A percentile compares a stretch with the other conserved stretches of the same genome.
Evolutionary conservation across 2,888 invertebrate species (phyloP).

Genomic region (Sminthurides aquaticus): DNA sequence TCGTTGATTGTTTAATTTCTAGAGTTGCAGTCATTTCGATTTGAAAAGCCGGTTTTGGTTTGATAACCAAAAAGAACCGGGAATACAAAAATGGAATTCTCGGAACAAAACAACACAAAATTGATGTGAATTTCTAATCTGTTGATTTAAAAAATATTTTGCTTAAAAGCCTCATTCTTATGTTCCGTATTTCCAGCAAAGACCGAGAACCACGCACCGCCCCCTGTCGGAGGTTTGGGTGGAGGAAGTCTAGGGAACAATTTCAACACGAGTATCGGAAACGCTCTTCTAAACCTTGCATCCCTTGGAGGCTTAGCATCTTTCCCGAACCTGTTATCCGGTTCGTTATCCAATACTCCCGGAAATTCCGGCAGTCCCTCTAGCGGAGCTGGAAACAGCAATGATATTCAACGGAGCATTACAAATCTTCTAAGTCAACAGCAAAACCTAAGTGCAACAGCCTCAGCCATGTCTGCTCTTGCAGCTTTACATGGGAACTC

Average conservation of each 20-base stretch:
- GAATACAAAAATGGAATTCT: too few relatives aligned
- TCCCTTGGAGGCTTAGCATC: constrained; percentile 72
- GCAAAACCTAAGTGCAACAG: constrained; percentile 6
- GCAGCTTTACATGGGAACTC: constrained; percentile 9
- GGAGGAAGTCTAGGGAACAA: constrained; percentile 20
- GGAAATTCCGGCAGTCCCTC: neutral
- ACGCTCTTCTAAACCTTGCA: constrained; percentile 57
- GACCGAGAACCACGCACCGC: neutral
- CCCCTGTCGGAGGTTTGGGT: constrained; percentile 1
- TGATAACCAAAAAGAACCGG: too few relatives aligned
- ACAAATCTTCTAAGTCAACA: constrained; percentile 13
- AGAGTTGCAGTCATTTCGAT: too few relatives aligned
- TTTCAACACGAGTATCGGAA: constrained; percentile 37
- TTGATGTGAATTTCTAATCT: too few relatives aligned
- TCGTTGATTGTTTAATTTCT: too few relatives aligned
- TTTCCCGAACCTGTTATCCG: constrained; percentile 51
- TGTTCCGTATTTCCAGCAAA: constrained; percentile 1
- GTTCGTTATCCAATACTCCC: constrained; percentile 42
- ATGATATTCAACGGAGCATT: constrained; percentile 3
- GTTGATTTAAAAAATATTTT: too few relatives aligned
- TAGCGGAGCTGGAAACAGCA: neutral
- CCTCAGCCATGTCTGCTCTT: constrained; percentile 21
- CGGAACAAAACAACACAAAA: too few relatives aligned
- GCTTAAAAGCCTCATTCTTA: too few relatives aligned
- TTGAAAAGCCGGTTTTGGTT: too few relatives aligned